phyloP scores from a whole-genome alignment of 2,113 vertebrate genomes.

The Lanius collurio region DNA sequence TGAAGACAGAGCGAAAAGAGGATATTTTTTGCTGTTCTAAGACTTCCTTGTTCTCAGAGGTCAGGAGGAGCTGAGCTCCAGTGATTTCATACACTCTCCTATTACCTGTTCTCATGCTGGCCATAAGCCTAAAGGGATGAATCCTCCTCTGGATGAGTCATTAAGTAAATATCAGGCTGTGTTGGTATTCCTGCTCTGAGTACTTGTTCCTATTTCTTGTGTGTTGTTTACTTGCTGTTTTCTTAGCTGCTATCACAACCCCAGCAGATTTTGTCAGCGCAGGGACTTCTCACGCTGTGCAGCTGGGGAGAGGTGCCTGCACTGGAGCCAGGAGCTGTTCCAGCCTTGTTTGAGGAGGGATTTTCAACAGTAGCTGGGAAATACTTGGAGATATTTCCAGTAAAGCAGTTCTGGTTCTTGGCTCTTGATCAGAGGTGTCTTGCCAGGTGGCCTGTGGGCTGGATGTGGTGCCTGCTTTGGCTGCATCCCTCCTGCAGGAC shows the following conservation, averaged over 20 bases:
- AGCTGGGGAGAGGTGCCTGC: neutral
- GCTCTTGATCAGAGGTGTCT: neutral
- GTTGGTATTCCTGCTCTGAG: neutral
- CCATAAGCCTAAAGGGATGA: neutral
- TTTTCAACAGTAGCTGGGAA: neutral
- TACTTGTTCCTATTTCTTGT: neutral
- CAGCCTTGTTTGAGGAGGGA: neutral
- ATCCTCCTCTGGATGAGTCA: neutral
- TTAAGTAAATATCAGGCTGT: neutral
- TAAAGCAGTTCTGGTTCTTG: conserved; percentile 10
- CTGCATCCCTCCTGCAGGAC: neutral
- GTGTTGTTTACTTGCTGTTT: neutral
- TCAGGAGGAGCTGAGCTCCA: neutral
- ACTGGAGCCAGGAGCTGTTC: neutral
- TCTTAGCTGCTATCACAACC: neutral
- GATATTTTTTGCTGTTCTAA: neutral
- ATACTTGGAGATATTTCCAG: conserved; percentile 27
- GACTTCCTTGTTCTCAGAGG: conserved; percentile 32
- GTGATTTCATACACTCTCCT: neutral
- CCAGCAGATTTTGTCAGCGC: neutral
- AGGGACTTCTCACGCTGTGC: neutral
- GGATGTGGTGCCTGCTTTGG: neutral
- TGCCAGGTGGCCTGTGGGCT: conserved; percentile 19
- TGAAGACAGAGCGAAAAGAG: neutral
- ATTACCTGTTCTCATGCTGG: conserved; percentile 22